Base-by-base conservation (phyloP, 1,140 invertebrate genomes). In the Zaprionus ornatus region DNA sequence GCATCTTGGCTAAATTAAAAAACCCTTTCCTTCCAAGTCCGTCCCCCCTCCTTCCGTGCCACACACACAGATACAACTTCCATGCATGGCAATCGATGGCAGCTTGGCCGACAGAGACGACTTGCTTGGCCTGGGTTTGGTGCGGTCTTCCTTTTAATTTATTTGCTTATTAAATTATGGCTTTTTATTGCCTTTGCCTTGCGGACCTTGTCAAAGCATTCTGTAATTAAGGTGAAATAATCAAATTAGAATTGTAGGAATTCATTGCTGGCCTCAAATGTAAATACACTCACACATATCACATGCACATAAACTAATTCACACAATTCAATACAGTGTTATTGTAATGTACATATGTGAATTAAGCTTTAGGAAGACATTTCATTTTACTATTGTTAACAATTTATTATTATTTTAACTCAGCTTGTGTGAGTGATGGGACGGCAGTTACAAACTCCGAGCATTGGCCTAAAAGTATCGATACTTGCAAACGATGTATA, bases 131-230 rank as follows among this genome's bases (percentile, higher is more conserved):
- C 45, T 50, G 27, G 15, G 40, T 45, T 48, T 40, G 79, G 29
- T 80, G 72, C 67, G 57, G 77, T 57, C 55, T 67, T 77, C 52
- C 50, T 62, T 71, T 77, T 88, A 88, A 88, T 88, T 88, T 88
- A 72, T 77, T 83, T 87, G 50, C 84, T 88, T 88, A 87, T 88
- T 88, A 73, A 84, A 88, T 87, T 88, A 84, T 78, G 66, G 25
- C 45, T 64, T 79, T 68, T 73, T 80, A 83, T 79, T 82, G 37
- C 57, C 60, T 87, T 76, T 74, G 32, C 64, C 70, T 25, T 62
- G 50, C n/a, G 29, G 54, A 40, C 77, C 37, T 57, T 74, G 55
- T 63, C 42, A 40, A 60, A 73, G 56, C 55, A 68, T 59, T 67
- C 54, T 40, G 27, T 67, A 74, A 86, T 66, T 76, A 77, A 63